Conservation (phyloP, 2,888 invertebrate genomes). For the Imbricaverruca yamaguchii region DNA sequence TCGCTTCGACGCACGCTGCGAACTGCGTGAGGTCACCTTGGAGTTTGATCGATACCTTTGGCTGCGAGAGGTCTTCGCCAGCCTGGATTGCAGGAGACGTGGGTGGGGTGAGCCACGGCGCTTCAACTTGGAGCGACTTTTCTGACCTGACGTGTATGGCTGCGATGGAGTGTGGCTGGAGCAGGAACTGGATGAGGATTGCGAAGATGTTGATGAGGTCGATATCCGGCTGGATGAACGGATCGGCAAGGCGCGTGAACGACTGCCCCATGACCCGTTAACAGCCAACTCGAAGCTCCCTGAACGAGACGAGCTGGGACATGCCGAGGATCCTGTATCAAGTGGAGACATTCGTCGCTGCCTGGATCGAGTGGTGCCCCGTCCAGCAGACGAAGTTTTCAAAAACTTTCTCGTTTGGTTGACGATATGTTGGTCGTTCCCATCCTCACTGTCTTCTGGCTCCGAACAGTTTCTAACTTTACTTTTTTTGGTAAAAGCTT, state of each 20-base stretch:
- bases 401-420: not conserved
- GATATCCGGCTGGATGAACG: not conserved
- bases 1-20: not conserved
- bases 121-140: not conserved
- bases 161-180: too few relatives aligned
- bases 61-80: not conserved
- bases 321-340: not conserved
- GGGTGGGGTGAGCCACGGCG: not conserved
- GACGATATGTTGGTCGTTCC: not conserved
- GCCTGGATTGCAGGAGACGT: not conserved
- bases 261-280: not conserved
- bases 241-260: not conserved
- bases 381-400: not conserved
- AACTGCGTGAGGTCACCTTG: not conserved
- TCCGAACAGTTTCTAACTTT: not conserved
- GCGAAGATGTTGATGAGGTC: not conserved
- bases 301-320: not conserved
- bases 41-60: not conserved
- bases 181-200: not conserved
- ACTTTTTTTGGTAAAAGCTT: not conserved
- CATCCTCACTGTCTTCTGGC: not conserved
- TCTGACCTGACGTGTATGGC: not conserved
- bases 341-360: not conserved
- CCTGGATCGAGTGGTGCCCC: not conserved
- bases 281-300: not conserved